A percentile compares a stretch with the other conserved stretches of the same genome.
Evolutionary conservation across 2,888 invertebrate genomes (phyloP).

Genomic region (Dorcus parallelipipedus): DNA sequence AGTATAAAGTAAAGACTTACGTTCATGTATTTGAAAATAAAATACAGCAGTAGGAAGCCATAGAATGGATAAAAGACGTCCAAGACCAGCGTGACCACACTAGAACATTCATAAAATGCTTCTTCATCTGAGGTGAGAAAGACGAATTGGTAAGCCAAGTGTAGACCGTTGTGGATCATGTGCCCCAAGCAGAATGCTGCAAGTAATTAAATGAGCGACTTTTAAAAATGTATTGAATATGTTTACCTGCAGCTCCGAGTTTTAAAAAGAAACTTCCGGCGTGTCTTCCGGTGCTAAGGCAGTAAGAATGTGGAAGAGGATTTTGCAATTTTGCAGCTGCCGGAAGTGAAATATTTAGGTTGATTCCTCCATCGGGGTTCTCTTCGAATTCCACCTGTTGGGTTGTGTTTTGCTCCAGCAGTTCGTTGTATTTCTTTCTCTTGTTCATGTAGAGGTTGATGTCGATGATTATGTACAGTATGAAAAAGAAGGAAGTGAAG

Average conservation of each 20-base stretch:
- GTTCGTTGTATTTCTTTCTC: constrained; percentile 44
- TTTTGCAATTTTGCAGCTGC: constrained; percentile 39
- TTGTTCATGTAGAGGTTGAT: constrained; percentile 57
- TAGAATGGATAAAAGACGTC: constrained; percentile 70
- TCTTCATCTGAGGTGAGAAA: constrained; percentile 55
- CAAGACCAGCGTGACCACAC: constrained; percentile 57
- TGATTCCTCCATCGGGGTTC: constrained; percentile 34
- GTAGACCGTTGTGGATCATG: constrained; percentile 69
- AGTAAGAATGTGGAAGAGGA: constrained; percentile 57
- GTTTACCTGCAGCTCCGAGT: constrained; percentile 66
- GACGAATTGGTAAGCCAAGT: constrained; percentile 66
- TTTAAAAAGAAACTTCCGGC: constrained; percentile 72
- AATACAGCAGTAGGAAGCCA: constrained; percentile 73
- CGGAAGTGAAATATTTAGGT: constrained; percentile 46
- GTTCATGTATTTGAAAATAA: constrained; percentile 80
- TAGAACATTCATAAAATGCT: constrained; percentile 60
- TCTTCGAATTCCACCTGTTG: constrained; percentile 34
- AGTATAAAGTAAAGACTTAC: constrained; percentile 49
- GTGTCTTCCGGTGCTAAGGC: constrained; percentile 66
- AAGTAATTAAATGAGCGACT: constrained; percentile 26
- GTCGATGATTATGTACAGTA: constrained; percentile 60
- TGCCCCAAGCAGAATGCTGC: constrained; percentile 76
- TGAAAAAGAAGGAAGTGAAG: constrained; percentile 57
- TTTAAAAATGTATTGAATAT: background rate
- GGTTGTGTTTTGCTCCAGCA: constrained; percentile 28